Evolutionary conservation across 2,888 invertebrate genomes (phyloP), one percentile per base, ranked within the genome.

Genomic region (Tethea ocularis): DNA sequence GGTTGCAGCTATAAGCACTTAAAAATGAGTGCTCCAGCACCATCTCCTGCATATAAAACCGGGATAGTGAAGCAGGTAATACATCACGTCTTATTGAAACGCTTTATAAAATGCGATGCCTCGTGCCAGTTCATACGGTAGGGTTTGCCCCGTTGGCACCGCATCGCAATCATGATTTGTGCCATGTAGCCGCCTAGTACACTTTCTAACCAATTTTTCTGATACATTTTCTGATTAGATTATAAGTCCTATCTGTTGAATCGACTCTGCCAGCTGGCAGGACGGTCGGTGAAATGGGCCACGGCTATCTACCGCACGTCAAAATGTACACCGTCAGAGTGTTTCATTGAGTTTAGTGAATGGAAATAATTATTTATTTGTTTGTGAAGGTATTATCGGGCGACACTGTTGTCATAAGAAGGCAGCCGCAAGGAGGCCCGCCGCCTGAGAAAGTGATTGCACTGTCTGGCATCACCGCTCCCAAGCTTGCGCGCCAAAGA

Each of bases 381-480:
- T 56, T 60, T 61, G 72, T 71, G 51, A 75, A 99, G 99, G 96
- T 99, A 66, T 94, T 98, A 65, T 99, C 99, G 63, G 99, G 99
- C 61, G 99, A 99, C 92, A 97, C 99, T 61, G 95, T 99, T 62
- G 96, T 99, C 56, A 97, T 99, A 74, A 95, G 98, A 80, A 98
- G 96, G 65, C 94, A 95, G 67, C 96, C 97, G 0, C 95, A 95
- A 81, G 97, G 98, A 20, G 98, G 98, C 41, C 99, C 99, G 51
- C 97, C 97, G 57, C 97, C 97, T 64, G 99, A 99, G 91, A 97
- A 97, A 89, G 97, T 97, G 69, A 95, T 99, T 57, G 96, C 96
- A 67, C 95, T 99, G 71, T 97, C 98, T 36, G 97, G 97, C 84
- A 96, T 99, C 71, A 95, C 95, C 66, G 99, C 99, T 58, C 99